Percentiles rank a stretch among this genome's conserved stretches.
These are phyloP conservation scores for Manis javanica DNA, from an alignment of 2,797 vertebrate species.

Conservation along the genomic window DNA sequence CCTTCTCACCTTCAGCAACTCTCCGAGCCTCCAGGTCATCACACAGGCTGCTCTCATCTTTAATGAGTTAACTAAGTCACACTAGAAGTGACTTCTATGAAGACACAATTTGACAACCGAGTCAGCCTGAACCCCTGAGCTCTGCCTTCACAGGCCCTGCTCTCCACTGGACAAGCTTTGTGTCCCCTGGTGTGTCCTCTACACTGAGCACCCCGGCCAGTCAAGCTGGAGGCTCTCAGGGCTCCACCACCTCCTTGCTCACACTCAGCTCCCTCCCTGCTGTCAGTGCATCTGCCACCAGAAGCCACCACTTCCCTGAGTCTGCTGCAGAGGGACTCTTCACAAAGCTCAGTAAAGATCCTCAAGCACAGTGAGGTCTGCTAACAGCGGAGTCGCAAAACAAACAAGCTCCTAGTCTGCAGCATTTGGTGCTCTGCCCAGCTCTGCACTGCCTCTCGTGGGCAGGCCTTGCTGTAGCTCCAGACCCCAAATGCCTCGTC, in stretches of 20 bases:
- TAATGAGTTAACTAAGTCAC: neutral
- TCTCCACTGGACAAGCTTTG: neutral
- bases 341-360: neutral
- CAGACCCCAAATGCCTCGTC: neutral
- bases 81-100: neutral
- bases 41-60: neutral
- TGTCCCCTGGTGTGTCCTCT: neutral
- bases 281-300: neutral
- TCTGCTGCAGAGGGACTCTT: neutral
- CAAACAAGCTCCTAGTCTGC: accelerated
- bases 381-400: neutral
- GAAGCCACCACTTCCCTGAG: neutral
- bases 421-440: accelerated
- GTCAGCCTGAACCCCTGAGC: accelerated
- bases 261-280: neutral
- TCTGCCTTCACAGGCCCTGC: neutral
- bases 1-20: neutral
- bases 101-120: accelerated
- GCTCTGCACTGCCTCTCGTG: accelerated
- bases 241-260: neutral
- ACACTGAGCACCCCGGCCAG: accelerated
- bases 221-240: neutral
- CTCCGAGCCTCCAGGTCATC: neutral
- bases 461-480: neutral
- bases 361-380: neutral